phyloP scores from a whole-genome alignment of 1,140 invertebrate genomes.

The Drosophila orosa region DNA sequence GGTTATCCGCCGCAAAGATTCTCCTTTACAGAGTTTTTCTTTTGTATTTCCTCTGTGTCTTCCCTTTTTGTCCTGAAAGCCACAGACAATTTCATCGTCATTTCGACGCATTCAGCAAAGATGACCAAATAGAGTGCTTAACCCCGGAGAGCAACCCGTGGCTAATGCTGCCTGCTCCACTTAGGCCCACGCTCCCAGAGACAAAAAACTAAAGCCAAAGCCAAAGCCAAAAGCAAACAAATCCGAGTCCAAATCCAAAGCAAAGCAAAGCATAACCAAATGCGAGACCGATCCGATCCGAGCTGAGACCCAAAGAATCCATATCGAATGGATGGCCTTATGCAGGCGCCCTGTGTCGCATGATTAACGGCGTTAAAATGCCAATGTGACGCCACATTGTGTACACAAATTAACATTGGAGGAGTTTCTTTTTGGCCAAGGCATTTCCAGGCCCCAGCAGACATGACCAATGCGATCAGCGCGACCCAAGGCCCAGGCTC shows the following conservation, averaged over 20 bases:
- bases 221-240: slow-evolving; percentile 14
- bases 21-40: neutral
- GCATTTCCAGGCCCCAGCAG: slow-evolving; percentile 38
- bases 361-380: slow-evolving; percentile 84
- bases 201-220: slow-evolving; percentile 17
- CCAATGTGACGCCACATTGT: slow-evolving; percentile 84
- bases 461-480: slow-evolving; percentile 53
- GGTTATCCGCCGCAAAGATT: neutral
- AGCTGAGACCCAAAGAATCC: slow-evolving; percentile 33
- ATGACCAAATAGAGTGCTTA: slow-evolving; percentile 71
- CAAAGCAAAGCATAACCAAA: slow-evolving; percentile 38
- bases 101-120: slow-evolving; percentile 28
- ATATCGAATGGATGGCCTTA: slow-evolving; percentile 67
- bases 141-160: slow-evolving; percentile 52
- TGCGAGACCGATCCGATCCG: slow-evolving; percentile 11
- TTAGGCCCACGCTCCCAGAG: slow-evolving; percentile 64
- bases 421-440: slow-evolving; percentile 45
- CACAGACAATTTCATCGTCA: slow-evolving; percentile 31
- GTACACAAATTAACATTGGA: slow-evolving; percentile 83
- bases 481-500: slow-evolving; percentile 29
- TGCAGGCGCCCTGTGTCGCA: slow-evolving; percentile 82
- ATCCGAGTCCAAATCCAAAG: slow-evolving; percentile 34
- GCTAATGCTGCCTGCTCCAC: slow-evolving; percentile 71
- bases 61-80: neutral
- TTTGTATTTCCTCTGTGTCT: neutral